Conservation (phyloP, 2,113 vertebrate genomes). For the Genyomyrus donnyi region DNA sequence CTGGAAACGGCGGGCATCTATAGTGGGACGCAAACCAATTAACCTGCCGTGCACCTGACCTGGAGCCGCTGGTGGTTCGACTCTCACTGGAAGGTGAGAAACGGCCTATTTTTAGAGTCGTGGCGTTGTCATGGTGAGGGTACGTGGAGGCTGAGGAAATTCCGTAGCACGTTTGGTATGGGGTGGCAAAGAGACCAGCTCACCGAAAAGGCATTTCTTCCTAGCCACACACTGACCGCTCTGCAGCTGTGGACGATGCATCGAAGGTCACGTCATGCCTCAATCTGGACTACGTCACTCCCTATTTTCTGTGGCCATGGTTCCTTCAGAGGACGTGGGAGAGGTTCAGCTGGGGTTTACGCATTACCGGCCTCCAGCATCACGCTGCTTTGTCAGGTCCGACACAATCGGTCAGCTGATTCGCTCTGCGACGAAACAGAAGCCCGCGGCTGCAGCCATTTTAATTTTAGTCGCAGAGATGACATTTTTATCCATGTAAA, state of each 20-base stretch:
- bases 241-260: not conserved
- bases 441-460: not conserved
- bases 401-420: not conserved
- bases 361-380: not conserved
- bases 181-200: not conserved
- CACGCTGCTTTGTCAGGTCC: not conserved
- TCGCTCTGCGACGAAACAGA: not conserved
- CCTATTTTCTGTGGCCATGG: not conserved
- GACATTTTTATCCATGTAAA: not conserved
- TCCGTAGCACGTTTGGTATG: not conserved
- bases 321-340: not conserved
- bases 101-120: not conserved
- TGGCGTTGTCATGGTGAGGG: not conserved
- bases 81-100: slow-evolving; percentile 1
- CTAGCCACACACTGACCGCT: not conserved
- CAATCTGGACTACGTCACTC: not conserved
- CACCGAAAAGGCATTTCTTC: not conserved
- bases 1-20: not conserved
- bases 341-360: not conserved
- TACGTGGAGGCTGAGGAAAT: not conserved
- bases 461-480: not conserved
- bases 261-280: not conserved
- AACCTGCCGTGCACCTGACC: not conserved
- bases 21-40: not conserved
- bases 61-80: not conserved